Evolutionary conservation across 2,888 invertebrate genomes (phyloP).

Genomic region (Salpingus planirostris): DNA sequence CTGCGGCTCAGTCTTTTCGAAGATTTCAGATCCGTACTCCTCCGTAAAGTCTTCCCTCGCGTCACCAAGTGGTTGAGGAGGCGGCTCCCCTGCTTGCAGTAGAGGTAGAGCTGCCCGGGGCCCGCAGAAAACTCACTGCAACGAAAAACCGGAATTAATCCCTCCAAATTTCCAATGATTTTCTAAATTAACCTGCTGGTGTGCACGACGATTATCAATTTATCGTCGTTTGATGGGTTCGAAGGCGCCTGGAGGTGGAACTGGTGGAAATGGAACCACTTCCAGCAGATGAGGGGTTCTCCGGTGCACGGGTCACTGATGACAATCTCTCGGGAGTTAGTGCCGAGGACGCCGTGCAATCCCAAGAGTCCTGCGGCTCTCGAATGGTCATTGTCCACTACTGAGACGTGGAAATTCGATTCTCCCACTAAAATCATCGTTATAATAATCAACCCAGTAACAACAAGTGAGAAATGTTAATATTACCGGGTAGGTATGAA

Average conservation of each 20-base stretch:
- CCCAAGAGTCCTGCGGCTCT: slow-evolving; percentile 52
- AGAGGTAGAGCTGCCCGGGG: slow-evolving; percentile 45
- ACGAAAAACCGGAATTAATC: too few relatives aligned
- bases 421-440: slow-evolving; percentile 38
- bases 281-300: slow-evolving; percentile 45
- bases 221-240: slow-evolving; percentile 46
- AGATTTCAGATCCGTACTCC: slow-evolving; percentile 18
- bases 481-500: slow-evolving; percentile 36
- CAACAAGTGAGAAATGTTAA: slow-evolving; percentile 2
- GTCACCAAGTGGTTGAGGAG: slow-evolving; percentile 42
- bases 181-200: slow-evolving; percentile 47
- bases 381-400: slow-evolving; percentile 55
- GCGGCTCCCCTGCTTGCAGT: slow-evolving; percentile 41
- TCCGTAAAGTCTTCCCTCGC: slow-evolving; percentile 38
- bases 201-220: slow-evolving; percentile 51
- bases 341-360: slow-evolving; percentile 49
- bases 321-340: slow-evolving; percentile 48
- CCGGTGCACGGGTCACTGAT: slow-evolving; percentile 47
- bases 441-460: too few relatives aligned
- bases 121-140: slow-evolving; percentile 46
- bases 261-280: slow-evolving; percentile 53
- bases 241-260: slow-evolving; percentile 47
- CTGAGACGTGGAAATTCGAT: slow-evolving; percentile 50
- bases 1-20: slow-evolving; percentile 43
- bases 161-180: too few relatives aligned